Evolutionary conservation across 2,888 invertebrate genomes (phyloP), one percentile per base, ranked within the genome.

Genomic region (Muscina levida): DNA sequence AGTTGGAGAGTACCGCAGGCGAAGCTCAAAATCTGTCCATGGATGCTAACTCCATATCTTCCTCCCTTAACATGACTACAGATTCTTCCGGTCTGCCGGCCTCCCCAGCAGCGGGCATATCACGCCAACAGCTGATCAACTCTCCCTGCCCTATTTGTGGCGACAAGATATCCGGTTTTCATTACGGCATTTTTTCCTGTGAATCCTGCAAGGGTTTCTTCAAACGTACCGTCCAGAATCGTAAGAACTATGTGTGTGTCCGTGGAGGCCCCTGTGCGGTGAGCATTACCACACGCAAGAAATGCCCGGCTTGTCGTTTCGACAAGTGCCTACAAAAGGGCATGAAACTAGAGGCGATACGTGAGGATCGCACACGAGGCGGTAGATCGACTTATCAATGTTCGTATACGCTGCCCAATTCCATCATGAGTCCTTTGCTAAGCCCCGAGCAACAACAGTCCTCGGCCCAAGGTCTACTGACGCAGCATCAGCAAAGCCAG

Each of bases 121-220:
- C 96, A 6, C 91, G 97, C 51, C 97, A 97, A 88, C 97, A 97
- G 89, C 92, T 97, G 6, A 97, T 97, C 84, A 97, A 97, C 90
- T 97, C 97, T 85, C 97, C 97, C 0, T 98, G 98, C 88, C 97
- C 98, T 13, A 97, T 98, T 73, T 98, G 98, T 90, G 97, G 97
- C 2, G 98, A 98, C 91, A 97, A 97, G 89, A 97, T 97, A 88
- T 97, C 97, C 85, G 97, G 98, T 31, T 98, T 98, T 91, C 98
- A 98, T 91, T 98, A 98, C 91, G 98, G 98, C 11, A 98, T 98
- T 86, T 98, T 98, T 92, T 98, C 97, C 11, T 98, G 98, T 91
- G 98, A 98, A 89, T 97, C 97, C 19, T 98, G 98, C 91, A 98
- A 98, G 91, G 98, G 98, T 1, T 98, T 98, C 92, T 98, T 98